These are phyloP conservation scores for Fulmarus glacialis DNA, from an alignment of 2,113 vertebrate genomes.

Conservation along the genomic window DNA sequence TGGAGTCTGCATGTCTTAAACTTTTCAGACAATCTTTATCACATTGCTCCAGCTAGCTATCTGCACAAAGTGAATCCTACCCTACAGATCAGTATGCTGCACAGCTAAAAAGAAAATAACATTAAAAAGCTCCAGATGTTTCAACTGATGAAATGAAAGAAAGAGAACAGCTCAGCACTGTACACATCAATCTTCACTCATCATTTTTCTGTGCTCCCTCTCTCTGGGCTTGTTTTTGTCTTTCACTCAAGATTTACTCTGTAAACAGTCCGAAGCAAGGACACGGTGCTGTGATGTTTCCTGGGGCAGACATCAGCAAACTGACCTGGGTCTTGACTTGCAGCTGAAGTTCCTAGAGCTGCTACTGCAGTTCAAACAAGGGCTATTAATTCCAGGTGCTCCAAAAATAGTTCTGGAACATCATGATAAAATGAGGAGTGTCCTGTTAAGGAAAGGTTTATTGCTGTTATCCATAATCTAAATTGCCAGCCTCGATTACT, in stretches of 20 bases:
- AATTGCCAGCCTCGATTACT: background rate
- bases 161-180: background rate
- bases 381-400: background rate
- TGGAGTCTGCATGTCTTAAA: background rate
- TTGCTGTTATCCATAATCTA: background rate
- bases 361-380: background rate
- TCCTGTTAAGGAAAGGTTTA: background rate
- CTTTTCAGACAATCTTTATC: background rate
- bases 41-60: background rate
- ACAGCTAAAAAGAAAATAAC: constrained; percentile 10
- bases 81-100: background rate
- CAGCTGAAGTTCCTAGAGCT: background rate
- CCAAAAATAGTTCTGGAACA: background rate
- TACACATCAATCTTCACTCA: background rate
- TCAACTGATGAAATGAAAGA: background rate
- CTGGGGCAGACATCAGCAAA: background rate
- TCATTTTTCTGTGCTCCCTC: background rate
- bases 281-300: background rate
- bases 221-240: background rate
- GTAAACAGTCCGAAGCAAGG: background rate
- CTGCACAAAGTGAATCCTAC: background rate
- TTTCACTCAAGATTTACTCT: background rate
- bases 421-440: background rate
- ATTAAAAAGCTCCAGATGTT: constrained; percentile 47
- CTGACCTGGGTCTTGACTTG: background rate